phyloP scores from a whole-genome alignment of 37 sponge, comb jelly and placozoan genomes.

The Eunapius fragilis region DNA sequence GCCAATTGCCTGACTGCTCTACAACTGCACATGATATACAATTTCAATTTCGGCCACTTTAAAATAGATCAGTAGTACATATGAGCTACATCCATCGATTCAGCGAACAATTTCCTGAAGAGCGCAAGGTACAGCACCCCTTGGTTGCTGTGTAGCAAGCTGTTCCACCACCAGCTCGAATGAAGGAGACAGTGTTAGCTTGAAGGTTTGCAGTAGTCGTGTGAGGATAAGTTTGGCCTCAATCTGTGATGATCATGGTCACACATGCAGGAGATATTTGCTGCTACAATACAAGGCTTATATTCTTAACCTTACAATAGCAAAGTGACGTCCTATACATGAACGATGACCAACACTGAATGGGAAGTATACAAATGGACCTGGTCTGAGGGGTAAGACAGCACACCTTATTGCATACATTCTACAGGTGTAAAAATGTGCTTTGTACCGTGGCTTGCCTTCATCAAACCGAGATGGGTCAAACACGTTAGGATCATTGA shows the following conservation, averaged over 20 bases:
- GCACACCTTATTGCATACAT: too few relatives aligned
- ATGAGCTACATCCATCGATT: not conserved
- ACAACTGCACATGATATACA: too few relatives aligned
- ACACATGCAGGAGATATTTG: not conserved
- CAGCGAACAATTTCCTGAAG: not conserved
- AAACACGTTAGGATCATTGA: slow-evolving; percentile 1
- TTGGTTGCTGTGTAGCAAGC: not conserved
- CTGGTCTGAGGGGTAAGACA: too few relatives aligned
- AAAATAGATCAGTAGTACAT: too few relatives aligned
- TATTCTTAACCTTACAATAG: not conserved
- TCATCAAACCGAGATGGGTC: slow-evolving; percentile 11
- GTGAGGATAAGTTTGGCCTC: not conserved
- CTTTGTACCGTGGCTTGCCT: slow-evolving; percentile 1
- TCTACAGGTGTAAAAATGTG: not conserved
- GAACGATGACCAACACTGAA: slow-evolving; percentile 17
- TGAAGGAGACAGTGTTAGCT: not conserved
- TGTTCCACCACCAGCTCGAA: not conserved
- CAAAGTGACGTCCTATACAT: slow-evolving; percentile 23
- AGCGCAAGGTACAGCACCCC: not conserved
- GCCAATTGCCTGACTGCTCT: too few relatives aligned
- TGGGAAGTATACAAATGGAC: not conserved
- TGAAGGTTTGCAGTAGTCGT: slow-evolving; percentile 15
- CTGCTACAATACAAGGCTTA: not conserved
- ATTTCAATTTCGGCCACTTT: too few relatives aligned
- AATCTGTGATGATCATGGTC: not conserved